Conservation (phyloP, 37 sponge, comb jelly and placozoan species). For the Axinella damicornis region DNA sequence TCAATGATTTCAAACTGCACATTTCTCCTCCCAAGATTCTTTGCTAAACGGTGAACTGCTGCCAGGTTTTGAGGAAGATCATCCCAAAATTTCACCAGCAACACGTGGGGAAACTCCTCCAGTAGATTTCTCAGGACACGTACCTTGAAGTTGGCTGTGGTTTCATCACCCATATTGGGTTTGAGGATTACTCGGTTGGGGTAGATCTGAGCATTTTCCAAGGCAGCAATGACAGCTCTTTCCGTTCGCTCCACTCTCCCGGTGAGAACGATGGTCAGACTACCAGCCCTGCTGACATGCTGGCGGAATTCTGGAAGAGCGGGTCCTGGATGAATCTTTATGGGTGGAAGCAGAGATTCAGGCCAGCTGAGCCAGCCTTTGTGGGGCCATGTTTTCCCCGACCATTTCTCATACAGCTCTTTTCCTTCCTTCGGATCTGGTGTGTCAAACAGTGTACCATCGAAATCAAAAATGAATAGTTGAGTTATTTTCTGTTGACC, state of each 20-base stretch:
- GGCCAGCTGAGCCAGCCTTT: constrained; percentile 70
- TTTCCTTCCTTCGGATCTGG: constrained; percentile 71
- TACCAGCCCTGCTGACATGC: constrained; percentile 57
- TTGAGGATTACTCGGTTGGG: constrained; percentile 71
- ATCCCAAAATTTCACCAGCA: constrained; percentile 83
- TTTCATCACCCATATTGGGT: constrained; percentile 39
- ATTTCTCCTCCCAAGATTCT: not conserved
- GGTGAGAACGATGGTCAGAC: constrained; percentile 77
- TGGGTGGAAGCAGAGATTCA: constrained; percentile 83
- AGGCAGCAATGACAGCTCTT: constrained; percentile 39
- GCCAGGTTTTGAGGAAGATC: constrained; percentile 72
- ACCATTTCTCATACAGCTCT: constrained; percentile 60
- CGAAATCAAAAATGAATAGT: constrained; percentile 90
- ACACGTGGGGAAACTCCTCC: constrained; percentile 44
- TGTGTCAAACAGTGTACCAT: constrained; percentile 82
- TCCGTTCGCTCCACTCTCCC: constrained; percentile 55
- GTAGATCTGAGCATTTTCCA: constrained; percentile 50
- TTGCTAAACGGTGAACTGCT: constrained; percentile 56
- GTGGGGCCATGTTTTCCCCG: constrained; percentile 77
- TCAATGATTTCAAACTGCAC: constrained; percentile 80
- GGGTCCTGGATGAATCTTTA: constrained; percentile 76
- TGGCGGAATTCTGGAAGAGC: constrained; percentile 66
- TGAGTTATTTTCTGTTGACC: constrained; percentile 62
- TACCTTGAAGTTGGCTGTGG: constrained; percentile 67
- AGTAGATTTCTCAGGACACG: constrained; percentile 55